A percentile compares a stretch with the other conserved stretches of the same genome.
Conservation (phyloP, 2,113 vertebrate genomes). For the Podarcis muralis region DNA sequence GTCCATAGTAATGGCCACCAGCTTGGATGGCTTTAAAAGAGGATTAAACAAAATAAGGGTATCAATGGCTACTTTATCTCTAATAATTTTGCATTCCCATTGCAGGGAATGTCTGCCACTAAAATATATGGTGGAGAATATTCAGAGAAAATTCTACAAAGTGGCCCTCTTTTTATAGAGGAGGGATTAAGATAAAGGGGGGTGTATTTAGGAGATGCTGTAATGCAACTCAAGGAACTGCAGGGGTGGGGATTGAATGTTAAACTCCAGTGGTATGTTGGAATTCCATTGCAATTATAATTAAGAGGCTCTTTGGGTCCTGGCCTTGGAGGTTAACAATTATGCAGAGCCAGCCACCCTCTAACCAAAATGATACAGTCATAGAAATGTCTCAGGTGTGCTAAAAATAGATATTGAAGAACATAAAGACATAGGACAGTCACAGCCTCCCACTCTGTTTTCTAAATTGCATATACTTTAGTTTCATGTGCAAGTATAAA, state of each 20-base stretch:
- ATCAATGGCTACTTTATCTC: too few relatives aligned
- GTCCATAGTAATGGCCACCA: too few relatives aligned
- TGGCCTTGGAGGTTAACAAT: background rate
- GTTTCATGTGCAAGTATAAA: constrained; percentile 38
- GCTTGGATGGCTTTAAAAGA: too few relatives aligned
- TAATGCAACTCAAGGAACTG: background rate
- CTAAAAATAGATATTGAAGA: constrained; percentile 35
- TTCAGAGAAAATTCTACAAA: background rate
- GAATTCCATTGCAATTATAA: background rate
- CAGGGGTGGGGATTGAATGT: background rate
- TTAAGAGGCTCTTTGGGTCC: background rate
- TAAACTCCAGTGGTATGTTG: background rate
- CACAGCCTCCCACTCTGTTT: constrained; percentile 28
- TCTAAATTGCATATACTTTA: constrained; percentile 45
- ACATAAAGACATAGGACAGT: constrained; percentile 1
- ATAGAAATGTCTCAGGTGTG: background rate
- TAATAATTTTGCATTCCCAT: too few relatives aligned
- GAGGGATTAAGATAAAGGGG: background rate
- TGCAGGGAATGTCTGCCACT: too few relatives aligned
- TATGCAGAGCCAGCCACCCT: constrained; percentile 19
- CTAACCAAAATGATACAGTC: background rate
- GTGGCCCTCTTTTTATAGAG: background rate
- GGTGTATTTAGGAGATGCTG: background rate
- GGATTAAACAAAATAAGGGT: too few relatives aligned
- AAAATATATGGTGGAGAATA: too few relatives aligned